Evolutionary conservation across 2,797 vertebrate species (phyloP).

Genomic region (Busarellus nigricollis): DNA sequence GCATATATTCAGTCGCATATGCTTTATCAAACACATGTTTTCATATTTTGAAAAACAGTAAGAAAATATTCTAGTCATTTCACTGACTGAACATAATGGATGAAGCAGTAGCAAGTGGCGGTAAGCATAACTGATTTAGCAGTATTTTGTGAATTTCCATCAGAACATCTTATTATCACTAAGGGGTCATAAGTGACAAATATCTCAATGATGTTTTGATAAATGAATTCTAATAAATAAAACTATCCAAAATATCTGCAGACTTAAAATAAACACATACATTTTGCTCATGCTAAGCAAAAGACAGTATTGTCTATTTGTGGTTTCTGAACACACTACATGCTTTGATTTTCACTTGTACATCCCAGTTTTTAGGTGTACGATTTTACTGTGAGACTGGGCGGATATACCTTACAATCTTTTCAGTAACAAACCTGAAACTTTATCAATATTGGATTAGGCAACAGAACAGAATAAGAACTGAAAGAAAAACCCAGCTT

Average conservation of each 20-base stretch:
- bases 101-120: not conserved
- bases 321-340: constrained; percentile 1
- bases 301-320: not conserved
- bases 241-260: not conserved
- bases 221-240: constrained; percentile 20
- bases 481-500: not conserved
- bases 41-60: not conserved
- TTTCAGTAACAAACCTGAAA: constrained; percentile 34
- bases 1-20: not conserved
- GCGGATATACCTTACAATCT: not conserved
- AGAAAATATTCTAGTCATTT: not conserved
- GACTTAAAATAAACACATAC: not conserved
- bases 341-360: not conserved
- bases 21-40: not conserved
- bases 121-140: not conserved
- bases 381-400: not conserved
- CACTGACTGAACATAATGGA: not conserved
- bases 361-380: not conserved
- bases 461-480: not conserved
- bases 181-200: not conserved
- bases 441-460: not conserved
- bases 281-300: not conserved
- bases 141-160: not conserved
- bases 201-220: not conserved
- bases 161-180: not conserved